Evolutionary conservation across 2,888 invertebrate species (phyloP).

Genomic region (Drosophila mayaguana): DNA sequence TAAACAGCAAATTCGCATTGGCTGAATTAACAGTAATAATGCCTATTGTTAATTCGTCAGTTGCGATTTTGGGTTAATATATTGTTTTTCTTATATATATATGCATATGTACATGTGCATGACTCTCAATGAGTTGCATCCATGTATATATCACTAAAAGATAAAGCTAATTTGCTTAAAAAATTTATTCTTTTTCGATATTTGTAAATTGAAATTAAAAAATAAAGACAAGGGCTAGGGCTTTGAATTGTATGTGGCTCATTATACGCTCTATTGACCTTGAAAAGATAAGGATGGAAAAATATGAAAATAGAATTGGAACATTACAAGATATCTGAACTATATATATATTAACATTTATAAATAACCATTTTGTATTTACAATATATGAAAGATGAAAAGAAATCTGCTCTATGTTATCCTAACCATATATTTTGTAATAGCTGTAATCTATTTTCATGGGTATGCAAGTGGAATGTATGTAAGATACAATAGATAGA

Average conservation of each 20-base stretch:
- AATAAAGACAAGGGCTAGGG: neutral
- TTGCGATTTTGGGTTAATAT: conserved; percentile 4
- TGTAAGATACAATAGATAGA: too few relatives aligned
- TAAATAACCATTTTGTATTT: neutral
- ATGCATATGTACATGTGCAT: neutral
- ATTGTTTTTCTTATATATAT: neutral
- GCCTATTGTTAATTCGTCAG: conserved; percentile 2
- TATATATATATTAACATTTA: neutral
- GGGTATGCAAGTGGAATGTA: too few relatives aligned
- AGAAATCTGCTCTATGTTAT: neutral
- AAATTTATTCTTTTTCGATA: neutral
- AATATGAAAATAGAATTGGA: neutral
- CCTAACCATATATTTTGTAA: too few relatives aligned
- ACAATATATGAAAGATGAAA: neutral
- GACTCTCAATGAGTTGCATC: neutral
- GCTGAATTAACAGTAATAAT: neutral
- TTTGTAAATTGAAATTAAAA: conserved; percentile 1
- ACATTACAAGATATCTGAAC: neutral
- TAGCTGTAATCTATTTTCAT: too few relatives aligned
- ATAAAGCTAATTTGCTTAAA: neutral
- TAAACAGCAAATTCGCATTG: conserved; percentile 1
- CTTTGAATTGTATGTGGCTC: neutral
- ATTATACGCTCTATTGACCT: neutral
- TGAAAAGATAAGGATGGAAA: neutral
- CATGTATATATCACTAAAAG: neutral